phyloP scores from a whole-genome alignment of 2,888 invertebrate species.

The Eupithecia dodoneata region DNA sequence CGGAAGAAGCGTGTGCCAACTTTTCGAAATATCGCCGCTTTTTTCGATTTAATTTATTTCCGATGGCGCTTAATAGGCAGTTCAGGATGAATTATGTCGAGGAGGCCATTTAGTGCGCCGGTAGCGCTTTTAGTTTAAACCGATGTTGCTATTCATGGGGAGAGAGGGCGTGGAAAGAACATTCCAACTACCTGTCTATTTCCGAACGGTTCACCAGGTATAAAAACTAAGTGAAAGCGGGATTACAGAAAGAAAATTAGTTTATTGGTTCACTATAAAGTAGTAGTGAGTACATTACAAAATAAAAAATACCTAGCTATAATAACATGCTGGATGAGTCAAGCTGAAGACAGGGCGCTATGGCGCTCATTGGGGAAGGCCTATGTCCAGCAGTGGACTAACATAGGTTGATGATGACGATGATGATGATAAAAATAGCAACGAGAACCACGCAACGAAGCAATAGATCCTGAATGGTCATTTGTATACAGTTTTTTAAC shows the following conservation, averaged over 20 bases:
- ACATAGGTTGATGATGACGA: no score
- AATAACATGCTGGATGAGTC: no score
- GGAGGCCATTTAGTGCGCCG: conserved; percentile 24
- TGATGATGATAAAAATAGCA: no score
- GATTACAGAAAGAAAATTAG: no score
- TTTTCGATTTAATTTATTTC: conserved; percentile 48
- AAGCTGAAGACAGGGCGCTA: no score
- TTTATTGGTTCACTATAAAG: no score
- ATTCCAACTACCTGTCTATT: conserved; percentile 3
- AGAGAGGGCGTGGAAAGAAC: background rate
- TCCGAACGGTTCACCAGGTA: conserved; percentile 5
- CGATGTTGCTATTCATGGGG: conserved; percentile 22
- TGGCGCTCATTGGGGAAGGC: no score
- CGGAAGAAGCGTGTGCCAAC: conserved; percentile 44
- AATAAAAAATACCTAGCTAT: no score
- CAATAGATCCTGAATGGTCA: background rate
- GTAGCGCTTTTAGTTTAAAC: conserved; percentile 16
- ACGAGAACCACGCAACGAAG: no score
- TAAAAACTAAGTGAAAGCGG: background rate
- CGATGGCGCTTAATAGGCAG: conserved; percentile 47
- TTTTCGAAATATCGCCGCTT: conserved; percentile 44
- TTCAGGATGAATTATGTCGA: conserved; percentile 42
- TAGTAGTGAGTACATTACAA: no score
- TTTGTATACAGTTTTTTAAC: background rate
- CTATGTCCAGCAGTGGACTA: no score